Conservation (phyloP, 2,113 vertebrate genomes). For the Lycaon pictus region DNA sequence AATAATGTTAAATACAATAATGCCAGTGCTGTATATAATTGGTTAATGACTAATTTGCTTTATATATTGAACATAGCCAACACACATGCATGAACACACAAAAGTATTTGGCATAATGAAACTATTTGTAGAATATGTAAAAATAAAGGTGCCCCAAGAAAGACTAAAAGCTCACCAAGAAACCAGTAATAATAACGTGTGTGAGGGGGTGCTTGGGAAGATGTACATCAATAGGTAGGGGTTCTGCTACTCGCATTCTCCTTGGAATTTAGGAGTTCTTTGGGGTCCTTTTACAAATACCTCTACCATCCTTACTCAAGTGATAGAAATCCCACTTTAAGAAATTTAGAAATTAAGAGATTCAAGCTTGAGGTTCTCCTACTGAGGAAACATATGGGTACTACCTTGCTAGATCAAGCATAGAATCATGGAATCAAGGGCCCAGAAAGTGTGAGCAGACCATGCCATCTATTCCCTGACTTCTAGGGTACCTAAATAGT, state of each 20-base stretch:
- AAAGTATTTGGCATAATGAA: not conserved
- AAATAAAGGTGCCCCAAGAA: not conserved
- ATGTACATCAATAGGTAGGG: not conserved
- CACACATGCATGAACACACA: not conserved
- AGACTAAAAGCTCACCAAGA: not conserved
- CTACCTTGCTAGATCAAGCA: not conserved
- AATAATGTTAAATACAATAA: not conserved
- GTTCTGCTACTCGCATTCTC: not conserved
- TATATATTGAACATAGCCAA: not conserved
- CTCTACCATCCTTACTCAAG: not conserved
- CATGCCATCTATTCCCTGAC: accelerated
- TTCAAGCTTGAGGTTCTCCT: not conserved
- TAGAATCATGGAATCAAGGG: not conserved
- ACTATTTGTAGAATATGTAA: not conserved
- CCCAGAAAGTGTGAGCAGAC: not conserved
- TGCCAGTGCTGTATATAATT: not conserved
- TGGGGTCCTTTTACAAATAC: not conserved
- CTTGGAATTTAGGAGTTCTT: not conserved
- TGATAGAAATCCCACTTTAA: not conserved
- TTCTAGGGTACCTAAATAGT: not conserved
- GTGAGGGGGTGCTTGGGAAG: accelerated
- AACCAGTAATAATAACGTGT: not conserved
- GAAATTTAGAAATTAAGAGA: not conserved
- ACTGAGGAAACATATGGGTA: not conserved
- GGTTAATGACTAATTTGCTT: not conserved